phyloP scores from a whole-genome alignment of 53 echinoderm and acorn worm species.

The Hippasteria phrygiana region DNA sequence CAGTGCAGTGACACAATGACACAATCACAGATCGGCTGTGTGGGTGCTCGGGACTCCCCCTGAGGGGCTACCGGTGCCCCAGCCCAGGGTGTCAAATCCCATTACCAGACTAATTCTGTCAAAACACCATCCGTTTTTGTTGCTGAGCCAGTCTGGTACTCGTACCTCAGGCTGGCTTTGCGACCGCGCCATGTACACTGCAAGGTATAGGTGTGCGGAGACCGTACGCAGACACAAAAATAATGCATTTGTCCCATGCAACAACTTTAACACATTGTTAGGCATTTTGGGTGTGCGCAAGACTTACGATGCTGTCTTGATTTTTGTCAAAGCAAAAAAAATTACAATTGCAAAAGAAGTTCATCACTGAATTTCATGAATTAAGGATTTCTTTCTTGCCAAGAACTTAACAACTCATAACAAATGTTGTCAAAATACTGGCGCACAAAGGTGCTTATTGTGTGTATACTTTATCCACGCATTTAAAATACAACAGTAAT shows the following conservation, averaged over 20 bases:
- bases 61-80: background rate
- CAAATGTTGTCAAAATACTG: background rate
- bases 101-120: slow-evolving; percentile 43
- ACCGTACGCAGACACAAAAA: background rate
- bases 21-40: slow-evolving; percentile 14
- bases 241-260: background rate
- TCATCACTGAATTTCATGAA: background rate
- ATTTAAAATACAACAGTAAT: background rate
- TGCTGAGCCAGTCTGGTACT: background rate
- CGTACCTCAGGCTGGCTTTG: background rate
- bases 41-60: background rate
- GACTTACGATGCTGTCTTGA: background rate
- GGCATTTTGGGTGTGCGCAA: background rate
- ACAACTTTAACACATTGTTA: background rate
- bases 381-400: background rate
- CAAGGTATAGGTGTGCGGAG: background rate
- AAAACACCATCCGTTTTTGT: slow-evolving; percentile 24
- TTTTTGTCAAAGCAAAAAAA: background rate
- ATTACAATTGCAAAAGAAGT: background rate
- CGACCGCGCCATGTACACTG: background rate
- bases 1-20: slow-evolving; percentile 53
- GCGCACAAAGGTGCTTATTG: background rate
- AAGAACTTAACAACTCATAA: background rate
- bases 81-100: slow-evolving; percentile 29
- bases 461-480: background rate